Base-by-base conservation (phyloP, 2,888 invertebrate genomes). In the Chromoteleia sp. region DNA sequence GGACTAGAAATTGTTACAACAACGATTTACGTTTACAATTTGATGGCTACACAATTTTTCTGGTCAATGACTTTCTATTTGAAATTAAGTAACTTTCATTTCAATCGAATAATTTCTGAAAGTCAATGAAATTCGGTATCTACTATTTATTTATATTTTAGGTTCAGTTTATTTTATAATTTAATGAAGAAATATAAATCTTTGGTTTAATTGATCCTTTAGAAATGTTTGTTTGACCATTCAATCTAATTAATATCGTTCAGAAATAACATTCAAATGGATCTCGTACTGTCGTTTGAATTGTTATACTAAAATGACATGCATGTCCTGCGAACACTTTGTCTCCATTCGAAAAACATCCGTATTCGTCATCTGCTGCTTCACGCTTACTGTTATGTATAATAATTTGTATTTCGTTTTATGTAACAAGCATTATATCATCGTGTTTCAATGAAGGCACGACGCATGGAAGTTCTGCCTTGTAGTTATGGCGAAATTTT, bases 401-500 rank as follows among this genome's bases (percentile, higher is more conserved):
- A 71, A 59, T 71, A 75, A 79, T 75, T 58, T 50, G 65, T 75
- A 77, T 39, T 36, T 54, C 36, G 39, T 45, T 67, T 75, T 67
- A 75, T 50, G 50, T 41, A 75, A 75, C 61, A 81, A 65, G 80
- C 75, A 71, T 85, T 79, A 83, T 87, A 85, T 88, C 87, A 87
- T 86, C 88, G 85, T 85, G 84, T 68, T 59, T 48, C 36, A 30
- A 58, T 59, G 76, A 90, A 90, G 90, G 88, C 89, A 89, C 90
- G 87, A 88, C 87, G 88, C 86, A 88, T 88, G 89, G 89, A 90
- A 90, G 88, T 90, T 87, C 86, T 88, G 88, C 87, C 87, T 87
- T 85, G 83, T 39, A 73, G 58, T 68, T 61, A 39, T 63, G 77
- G 73, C 73, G 73, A 77, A 73, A 73, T 68, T 54, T 52, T 81